A percentile compares a stretch with the other conserved stretches of the same genome.
Conservation (phyloP, 2,797 vertebrate genomes). For the Cyprinella venusta region DNA sequence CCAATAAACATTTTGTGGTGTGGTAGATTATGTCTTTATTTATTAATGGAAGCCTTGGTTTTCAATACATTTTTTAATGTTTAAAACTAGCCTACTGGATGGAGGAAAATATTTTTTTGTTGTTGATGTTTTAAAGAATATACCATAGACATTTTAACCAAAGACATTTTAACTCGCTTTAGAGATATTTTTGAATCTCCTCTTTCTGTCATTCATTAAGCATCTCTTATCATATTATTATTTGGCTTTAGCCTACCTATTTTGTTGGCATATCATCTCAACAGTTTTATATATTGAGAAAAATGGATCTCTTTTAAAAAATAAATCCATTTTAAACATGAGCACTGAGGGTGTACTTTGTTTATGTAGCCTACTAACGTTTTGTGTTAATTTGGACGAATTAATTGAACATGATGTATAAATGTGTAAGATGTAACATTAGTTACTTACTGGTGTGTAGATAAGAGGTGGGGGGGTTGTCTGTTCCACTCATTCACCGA, state of each 20-base stretch:
- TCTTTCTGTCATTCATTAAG: not conserved
- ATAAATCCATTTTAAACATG: not conserved
- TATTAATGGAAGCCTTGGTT: not conserved
- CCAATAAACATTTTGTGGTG: not conserved
- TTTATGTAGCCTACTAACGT: not conserved
- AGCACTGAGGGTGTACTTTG: not conserved
- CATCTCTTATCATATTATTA: not conserved
- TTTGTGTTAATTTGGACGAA: not conserved
- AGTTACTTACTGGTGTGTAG: not conserved
- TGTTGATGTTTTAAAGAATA: not conserved
- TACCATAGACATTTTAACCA: not conserved
- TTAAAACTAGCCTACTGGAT: not conserved
- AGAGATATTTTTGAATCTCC: not conserved
- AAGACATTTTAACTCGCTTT: not conserved
- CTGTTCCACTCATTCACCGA: slow-evolving; percentile 29
- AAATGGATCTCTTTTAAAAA: not conserved
- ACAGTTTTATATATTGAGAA: no score
- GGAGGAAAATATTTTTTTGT: not conserved
- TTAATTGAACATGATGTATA: not conserved
- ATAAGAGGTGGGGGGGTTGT: not conserved
- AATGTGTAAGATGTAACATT: not conserved
- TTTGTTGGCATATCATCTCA: not conserved
- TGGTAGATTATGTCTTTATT: not conserved
- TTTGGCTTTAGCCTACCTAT: not conserved
- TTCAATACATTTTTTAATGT: not conserved